Conservation (phyloP, 2,113 vertebrate genomes). For the Cyanoderma ruficeps region DNA sequence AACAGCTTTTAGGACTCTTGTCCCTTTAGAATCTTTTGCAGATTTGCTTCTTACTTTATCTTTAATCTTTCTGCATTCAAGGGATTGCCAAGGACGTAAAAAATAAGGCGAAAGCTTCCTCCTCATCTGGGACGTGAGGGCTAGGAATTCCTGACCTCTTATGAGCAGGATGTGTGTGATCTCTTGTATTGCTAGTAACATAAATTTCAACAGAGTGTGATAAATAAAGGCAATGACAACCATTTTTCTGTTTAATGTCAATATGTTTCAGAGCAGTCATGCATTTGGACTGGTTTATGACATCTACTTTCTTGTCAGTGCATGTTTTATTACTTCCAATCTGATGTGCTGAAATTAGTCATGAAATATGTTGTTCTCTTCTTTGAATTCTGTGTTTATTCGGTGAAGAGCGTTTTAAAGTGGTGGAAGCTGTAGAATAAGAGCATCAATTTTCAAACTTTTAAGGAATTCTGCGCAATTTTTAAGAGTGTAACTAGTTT, state of each 20-base stretch:
- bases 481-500: neutral
- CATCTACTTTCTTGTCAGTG: neutral
- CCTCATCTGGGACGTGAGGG: neutral
- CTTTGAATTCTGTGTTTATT: neutral
- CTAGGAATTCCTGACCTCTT: neutral
- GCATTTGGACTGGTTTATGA: neutral
- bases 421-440: neutral
- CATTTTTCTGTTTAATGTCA: neutral
- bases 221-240: neutral
- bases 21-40: neutral
- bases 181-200: neutral
- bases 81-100: neutral
- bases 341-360: conserved; percentile 2
- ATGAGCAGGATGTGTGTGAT: neutral
- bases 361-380: neutral
- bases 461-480: neutral
- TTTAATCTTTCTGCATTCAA: neutral
- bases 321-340: neutral
- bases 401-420: neutral
- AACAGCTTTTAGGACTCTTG: neutral
- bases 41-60: neutral
- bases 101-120: neutral
- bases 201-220: neutral
- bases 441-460: neutral
- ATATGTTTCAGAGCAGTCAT: neutral